Conservation (phyloP, 37 sponge, comb jelly and placozoan species). For the Petrosia ficiformis region DNA sequence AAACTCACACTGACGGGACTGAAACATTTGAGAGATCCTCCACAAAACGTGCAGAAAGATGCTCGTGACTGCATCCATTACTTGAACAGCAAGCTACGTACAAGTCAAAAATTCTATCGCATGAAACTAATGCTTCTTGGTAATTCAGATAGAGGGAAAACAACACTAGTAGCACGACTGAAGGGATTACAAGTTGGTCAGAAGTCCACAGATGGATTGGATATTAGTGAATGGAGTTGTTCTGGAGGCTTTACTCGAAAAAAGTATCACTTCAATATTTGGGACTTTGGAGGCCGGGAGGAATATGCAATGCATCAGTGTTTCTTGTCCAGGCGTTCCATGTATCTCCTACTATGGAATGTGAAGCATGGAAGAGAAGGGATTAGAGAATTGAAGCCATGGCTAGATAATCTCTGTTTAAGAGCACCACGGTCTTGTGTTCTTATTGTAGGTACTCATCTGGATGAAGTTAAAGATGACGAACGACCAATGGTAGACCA, state of each 20-base stretch:
- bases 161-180: slow-evolving; percentile 85
- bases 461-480: slow-evolving; percentile 70
- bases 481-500: slow-evolving; percentile 30
- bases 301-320: no score
- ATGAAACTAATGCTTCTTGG: slow-evolving; percentile 96
- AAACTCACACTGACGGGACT: slow-evolving; percentile 47
- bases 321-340: no score
- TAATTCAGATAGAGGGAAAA: slow-evolving; percentile 74
- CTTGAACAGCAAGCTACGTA: slow-evolving; percentile 78
- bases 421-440: slow-evolving; percentile 80
- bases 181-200: slow-evolving; percentile 75
- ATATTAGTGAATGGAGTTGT: slow-evolving; percentile 83
- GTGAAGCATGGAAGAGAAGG: slow-evolving; percentile 71
- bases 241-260: slow-evolving; percentile 45
- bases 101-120: slow-evolving; percentile 70
- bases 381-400: slow-evolving; percentile 75
- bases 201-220: slow-evolving; percentile 90
- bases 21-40: slow-evolving; percentile 85
- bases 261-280: slow-evolving; percentile 76
- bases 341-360: slow-evolving; percentile 85
- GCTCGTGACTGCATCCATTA: slow-evolving; percentile 68
- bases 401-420: slow-evolving; percentile 88
- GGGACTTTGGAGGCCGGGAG: slow-evolving; percentile 99
- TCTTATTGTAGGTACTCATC: slow-evolving; percentile 85
- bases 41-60: slow-evolving; percentile 39